A percentile compares a stretch with the other conserved stretches of the same genome.
phyloP scores from a whole-genome alignment of 1,140 invertebrate genomes.

The Sycophaga agraensis region DNA sequence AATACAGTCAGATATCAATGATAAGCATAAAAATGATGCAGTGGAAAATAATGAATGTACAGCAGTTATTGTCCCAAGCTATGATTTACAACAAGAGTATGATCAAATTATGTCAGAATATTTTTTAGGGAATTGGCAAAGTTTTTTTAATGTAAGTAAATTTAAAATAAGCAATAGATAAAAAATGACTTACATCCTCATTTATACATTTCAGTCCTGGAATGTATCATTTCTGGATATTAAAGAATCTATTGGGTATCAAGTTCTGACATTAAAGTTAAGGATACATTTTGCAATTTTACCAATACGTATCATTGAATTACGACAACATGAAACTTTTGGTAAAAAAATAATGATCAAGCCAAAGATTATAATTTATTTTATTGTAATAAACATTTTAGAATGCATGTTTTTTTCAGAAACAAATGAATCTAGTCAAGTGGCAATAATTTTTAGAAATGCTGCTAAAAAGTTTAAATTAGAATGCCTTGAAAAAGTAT shows the following conservation, averaged over 20 bases:
- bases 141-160: slow-evolving; percentile 40
- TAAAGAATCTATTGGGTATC: slow-evolving; percentile 34
- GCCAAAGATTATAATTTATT: not conserved
- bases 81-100: too few species aligned
- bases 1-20: not conserved
- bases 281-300: slow-evolving; percentile 39
- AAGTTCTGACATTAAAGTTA: slow-evolving; percentile 39
- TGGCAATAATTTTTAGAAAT: slow-evolving; percentile 30
- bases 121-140: slow-evolving; percentile 33
- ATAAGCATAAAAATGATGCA: not conserved
- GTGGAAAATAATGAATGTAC: too few species aligned
- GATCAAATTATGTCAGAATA: slow-evolving; percentile 28
- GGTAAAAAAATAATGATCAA: slow-evolving; percentile 15
- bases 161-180: too few species aligned
- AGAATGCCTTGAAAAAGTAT: slow-evolving; percentile 14
- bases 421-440: not conserved
- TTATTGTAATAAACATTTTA: not conserved
- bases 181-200: too few species aligned
- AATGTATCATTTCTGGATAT: slow-evolving; percentile 28
- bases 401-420: slow-evolving; percentile 5
- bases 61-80: too few species aligned
- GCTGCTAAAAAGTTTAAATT: slow-evolving; percentile 16
- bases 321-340: slow-evolving; percentile 17
- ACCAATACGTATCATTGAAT: slow-evolving; percentile 30
- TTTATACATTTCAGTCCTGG: slow-evolving; percentile 38